phyloP scores from a whole-genome alignment of 2,888 invertebrate genomes.

The Hydriomena furcata region DNA sequence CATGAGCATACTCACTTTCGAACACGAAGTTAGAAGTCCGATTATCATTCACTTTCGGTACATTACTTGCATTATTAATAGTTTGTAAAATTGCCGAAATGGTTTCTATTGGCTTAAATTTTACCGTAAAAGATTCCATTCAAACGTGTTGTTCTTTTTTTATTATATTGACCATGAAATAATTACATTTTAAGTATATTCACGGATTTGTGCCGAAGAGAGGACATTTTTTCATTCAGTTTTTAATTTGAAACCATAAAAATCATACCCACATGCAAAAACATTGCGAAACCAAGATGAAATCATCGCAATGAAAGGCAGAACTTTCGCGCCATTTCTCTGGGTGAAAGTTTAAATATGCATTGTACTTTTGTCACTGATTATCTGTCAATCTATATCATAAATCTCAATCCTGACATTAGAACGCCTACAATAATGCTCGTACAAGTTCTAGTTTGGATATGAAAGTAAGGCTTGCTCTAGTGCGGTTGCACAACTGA shows the following conservation, averaged over 20 bases:
- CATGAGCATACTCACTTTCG: conserved; percentile 8
- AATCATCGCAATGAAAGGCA: conserved; percentile 49
- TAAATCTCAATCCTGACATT: conserved; percentile 70
- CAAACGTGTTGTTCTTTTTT: no score
- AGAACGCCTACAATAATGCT: conserved; percentile 63
- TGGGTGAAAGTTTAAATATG: conserved; percentile 72
- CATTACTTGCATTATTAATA: no score
- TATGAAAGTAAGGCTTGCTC: conserved; percentile 61
- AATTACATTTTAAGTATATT: no score
- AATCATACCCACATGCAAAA: conserved; percentile 31
- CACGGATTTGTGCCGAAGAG: no score
- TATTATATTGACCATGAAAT: no score
- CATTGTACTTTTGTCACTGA: conserved; percentile 78
- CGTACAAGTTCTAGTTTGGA: conserved; percentile 51
- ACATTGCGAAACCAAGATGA: conserved; percentile 56
- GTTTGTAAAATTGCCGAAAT: no score
- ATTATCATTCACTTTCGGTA: not conserved
- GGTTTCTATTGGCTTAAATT: no score
- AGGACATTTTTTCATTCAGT: no score
- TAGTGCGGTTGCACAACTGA: conserved; percentile 50
- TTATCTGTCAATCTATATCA: conserved; percentile 70
- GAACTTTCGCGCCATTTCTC: conserved; percentile 73
- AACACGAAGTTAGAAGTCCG: conserved; percentile 1
- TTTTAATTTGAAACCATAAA: no score
- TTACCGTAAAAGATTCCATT: no score